phyloP scores from a whole-genome alignment of 2,888 invertebrate genomes.

The Coenonympha glycerion region DNA sequence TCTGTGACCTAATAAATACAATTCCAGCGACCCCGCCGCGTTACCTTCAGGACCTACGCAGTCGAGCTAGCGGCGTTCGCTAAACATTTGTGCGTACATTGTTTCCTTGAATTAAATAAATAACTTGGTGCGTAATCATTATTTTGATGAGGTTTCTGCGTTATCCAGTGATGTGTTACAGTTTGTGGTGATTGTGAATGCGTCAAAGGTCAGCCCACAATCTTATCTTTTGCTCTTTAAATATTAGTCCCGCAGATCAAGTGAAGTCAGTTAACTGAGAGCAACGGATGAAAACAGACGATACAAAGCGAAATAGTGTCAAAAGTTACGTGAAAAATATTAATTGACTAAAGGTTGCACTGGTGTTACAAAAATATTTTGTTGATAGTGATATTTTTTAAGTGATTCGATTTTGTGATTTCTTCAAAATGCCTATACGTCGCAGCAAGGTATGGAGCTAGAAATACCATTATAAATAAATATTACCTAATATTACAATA shows the following conservation, averaged over 20 bases:
- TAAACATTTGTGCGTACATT: constrained; percentile 39
- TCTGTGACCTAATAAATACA: constrained; percentile 52
- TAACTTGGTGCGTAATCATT: constrained; percentile 52
- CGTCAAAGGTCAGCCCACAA: constrained; percentile 66
- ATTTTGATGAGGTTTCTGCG: constrained; percentile 57
- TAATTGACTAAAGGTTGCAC: constrained; percentile 16
- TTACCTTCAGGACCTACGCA: constrained; percentile 39
- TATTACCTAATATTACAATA: too few species aligned
- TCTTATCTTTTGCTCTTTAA: constrained; percentile 70
- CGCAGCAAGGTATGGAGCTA: constrained; percentile 59
- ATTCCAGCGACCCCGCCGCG: constrained; percentile 50
- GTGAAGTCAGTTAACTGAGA: constrained; percentile 66
- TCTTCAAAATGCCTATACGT: constrained; percentile 61
- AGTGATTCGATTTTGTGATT: constrained; percentile 32
- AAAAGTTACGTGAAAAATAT: constrained; percentile 16
- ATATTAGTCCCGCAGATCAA: constrained; percentile 68
- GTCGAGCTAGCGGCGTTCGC: constrained; percentile 33
- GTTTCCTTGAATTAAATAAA: constrained; percentile 39
- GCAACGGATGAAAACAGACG: constrained; percentile 55
- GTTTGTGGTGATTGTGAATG: constrained; percentile 64
- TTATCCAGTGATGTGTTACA: constrained; percentile 61
- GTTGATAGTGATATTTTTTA: constrained; percentile 29
- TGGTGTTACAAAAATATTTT: constrained; percentile 26
- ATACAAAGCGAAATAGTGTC: constrained; percentile 43
- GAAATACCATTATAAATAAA: not conserved